Evolutionary conservation across 1,140 invertebrate species (phyloP), one percentile per base, ranked within the genome.

Genomic region (Lordiphosa stackelbergi): DNA sequence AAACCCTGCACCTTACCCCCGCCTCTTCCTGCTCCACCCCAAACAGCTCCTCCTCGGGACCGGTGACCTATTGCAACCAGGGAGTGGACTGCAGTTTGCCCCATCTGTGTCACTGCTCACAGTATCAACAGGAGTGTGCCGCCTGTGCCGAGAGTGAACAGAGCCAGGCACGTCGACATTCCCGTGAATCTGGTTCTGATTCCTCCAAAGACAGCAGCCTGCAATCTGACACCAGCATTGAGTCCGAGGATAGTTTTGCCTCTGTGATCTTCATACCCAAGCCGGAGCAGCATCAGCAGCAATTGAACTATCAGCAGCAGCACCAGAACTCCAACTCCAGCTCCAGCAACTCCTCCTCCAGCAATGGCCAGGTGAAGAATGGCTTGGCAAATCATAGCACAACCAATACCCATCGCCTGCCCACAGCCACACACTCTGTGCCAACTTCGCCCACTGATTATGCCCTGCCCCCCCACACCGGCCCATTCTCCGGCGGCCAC

Each of bases 201-300:
- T 96, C 95, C 0, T 95, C 95, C 1, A 97, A 97, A 88, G 95
- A 97, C 78, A 95, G 94, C 78, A 96, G 95, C 86, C 89, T 97
- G 42, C 95, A 97, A 86, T 96, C 95, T 87, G 95, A 97, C 73
- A 97, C 96, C 0, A 96, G 95, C 88, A 93, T 97, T 2, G 95
- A 97, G 87, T 96, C 95, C 2, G 95, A 97, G 88, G 95, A 97
- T 71, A 96, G 94, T 88, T 95, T 96, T 85, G 95, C 95, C 31
- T 96, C 95, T 43, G 95, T 97, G 6, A 97, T 97, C 74, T 96
- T 93, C 78, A 93, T 96, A 66, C 95, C 95, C 38, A 93, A 93
- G 78, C 89, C 89, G 59, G 90, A 91, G 54, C 83, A 87, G 41
- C 74, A 85, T 13, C 83, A 87, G 41, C 72, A 85, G 42, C 79